phyloP scores from a whole-genome alignment of 2,113 vertebrate genomes.

The Scartelaos histophorus region DNA sequence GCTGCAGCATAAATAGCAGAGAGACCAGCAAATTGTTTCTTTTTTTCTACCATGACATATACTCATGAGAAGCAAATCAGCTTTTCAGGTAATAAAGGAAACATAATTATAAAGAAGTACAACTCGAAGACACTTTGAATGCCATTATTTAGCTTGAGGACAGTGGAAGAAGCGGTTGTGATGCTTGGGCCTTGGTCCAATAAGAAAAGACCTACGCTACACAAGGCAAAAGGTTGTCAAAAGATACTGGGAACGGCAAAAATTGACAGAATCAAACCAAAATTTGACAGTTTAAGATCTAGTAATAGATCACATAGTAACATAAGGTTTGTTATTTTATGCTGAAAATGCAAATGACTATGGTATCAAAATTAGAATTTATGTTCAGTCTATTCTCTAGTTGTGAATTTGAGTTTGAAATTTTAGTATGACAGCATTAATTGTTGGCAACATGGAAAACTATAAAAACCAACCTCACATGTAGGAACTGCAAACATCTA shows the following conservation, averaged over 20 bases:
- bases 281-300: background rate
- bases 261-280: background rate
- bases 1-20: slow-evolving; percentile 3
- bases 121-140: background rate
- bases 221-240: background rate
- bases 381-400: too few relatives aligned
- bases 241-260: background rate
- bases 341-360: too few relatives aligned
- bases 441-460: background rate
- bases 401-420: background rate
- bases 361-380: too few relatives aligned
- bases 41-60: background rate
- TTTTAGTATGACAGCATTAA: background rate
- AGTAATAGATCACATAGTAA: too few relatives aligned
- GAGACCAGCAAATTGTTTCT: background rate
- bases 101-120: background rate
- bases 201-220: background rate
- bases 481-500: background rate
- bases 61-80: slow-evolving; percentile 4
- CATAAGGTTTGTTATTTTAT: too few relatives aligned
- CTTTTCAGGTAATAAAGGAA: background rate
- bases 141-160: background rate
- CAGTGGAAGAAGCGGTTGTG: background rate
- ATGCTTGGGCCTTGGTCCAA: background rate
- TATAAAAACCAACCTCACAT: background rate